Base-by-base conservation (phyloP, 2,888 invertebrate species). In the Carterocephalus palaemon region DNA sequence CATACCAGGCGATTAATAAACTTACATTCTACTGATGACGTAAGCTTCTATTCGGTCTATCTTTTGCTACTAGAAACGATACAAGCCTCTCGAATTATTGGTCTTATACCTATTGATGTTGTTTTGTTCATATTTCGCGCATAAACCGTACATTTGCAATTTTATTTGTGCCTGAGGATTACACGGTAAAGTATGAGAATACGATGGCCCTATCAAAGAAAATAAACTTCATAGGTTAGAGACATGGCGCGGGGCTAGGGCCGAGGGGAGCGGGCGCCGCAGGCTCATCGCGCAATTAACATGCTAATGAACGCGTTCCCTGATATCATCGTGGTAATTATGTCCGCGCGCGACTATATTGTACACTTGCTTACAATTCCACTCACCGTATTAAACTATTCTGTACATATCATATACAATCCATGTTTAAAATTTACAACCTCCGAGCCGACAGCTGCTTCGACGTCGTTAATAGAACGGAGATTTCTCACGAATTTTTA, bases 291-390 rank as follows among this genome's bases (percentile, higher is more conserved):
- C 64, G 75, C 81, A 82, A 84, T 86, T 84, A 83, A 78, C 79
- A 85, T 85, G 83, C 76, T 82, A 86, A 85, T 86, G 79, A 81
- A 75, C 67, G 70, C 67, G 70, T 64, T 74, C 64, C 70, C 60
- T 70, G 85, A 86, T 84, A 84, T 78, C 77, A 84, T 83, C 84
- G 65, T 69, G 59, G 77, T 82, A 79, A 82, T 84, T 80, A 84
- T 75, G 76, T 75, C 75, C 74, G 70, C 64, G 62, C 65, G 68
- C 68, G 69, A 71, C 76, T 73, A 72, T 82, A 79, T 75, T 75
- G 70, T 76, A 75, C 65, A 59, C 65, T 70, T 71, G 64, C 71
- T 74, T 75, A 78, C 75, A 67, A 64, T 57, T 68, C 54, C 54
- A 55, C 62, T 67, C 60, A 58, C 61, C 62, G 52, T 64, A 69